Percentiles rank a stretch among this genome's conserved stretches.
Conservation (phyloP, 2,797 vertebrate species). For the Diplodus puntazzo region DNA sequence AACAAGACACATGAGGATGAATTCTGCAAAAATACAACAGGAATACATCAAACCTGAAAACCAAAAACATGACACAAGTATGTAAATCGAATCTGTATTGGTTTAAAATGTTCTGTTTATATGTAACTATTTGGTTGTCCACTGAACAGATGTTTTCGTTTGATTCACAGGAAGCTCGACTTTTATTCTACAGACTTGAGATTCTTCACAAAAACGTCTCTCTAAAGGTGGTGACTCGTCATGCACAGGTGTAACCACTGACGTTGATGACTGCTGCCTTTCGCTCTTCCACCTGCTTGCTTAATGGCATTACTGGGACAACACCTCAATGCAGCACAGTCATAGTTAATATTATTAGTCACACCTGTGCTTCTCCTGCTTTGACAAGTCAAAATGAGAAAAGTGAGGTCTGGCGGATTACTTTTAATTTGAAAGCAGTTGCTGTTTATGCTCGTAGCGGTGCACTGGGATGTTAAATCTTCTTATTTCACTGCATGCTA, state of each 20-base stretch:
- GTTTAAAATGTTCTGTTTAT: too few relatives aligned
- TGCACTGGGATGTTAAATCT: not conserved
- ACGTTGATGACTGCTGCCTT: not conserved
- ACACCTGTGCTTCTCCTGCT: not conserved
- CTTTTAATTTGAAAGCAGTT: not conserved
- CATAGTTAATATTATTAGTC: constrained; percentile 13
- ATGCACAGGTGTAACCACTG: not conserved
- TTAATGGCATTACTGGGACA: not conserved
- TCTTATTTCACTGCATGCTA: constrained; percentile 1
- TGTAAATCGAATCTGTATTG: too few relatives aligned
- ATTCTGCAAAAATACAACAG: too few relatives aligned
- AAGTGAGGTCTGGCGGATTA: constrained; percentile 9
- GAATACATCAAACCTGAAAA: too few relatives aligned
- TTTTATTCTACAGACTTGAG: constrained; percentile 6
- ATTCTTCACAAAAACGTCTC: too few relatives aligned
- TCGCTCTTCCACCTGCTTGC: not conserved
- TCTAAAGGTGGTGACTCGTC: not conserved
- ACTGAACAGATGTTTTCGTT: too few relatives aligned
- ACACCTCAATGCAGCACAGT: not conserved
- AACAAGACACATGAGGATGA: too few relatives aligned
- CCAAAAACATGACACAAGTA: too few relatives aligned
- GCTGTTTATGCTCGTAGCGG: not conserved
- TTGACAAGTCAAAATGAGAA: constrained; percentile 9
- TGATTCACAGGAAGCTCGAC: too few relatives aligned
- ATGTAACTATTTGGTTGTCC: too few relatives aligned